These are phyloP conservation scores for Elmis aenea DNA, from an alignment of 2,888 invertebrate genomes.

Conservation along the genomic window DNA sequence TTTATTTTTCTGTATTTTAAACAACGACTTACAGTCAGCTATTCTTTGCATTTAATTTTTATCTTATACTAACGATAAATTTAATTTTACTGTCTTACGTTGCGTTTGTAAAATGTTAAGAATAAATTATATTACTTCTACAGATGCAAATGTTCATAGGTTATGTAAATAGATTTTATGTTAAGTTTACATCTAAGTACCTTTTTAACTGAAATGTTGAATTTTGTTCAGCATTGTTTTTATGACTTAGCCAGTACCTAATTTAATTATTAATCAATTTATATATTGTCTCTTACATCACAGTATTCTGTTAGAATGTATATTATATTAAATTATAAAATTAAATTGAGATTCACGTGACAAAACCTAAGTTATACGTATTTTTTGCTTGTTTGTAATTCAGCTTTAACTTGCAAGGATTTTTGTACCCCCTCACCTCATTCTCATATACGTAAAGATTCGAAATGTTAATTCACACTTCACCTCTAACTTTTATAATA, in stretches of 20 bases:
- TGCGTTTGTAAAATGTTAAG: constrained; percentile 8
- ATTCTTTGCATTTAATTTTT: too few relatives aligned
- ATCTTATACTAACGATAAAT: too few relatives aligned
- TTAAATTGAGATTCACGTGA: too few relatives aligned
- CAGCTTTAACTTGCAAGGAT: too few relatives aligned
- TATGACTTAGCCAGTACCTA: constrained; percentile 39
- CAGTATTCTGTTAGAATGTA: constrained; percentile 37
- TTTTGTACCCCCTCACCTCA: too few relatives aligned
- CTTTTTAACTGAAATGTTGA: constrained; percentile 19
- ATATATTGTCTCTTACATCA: constrained; percentile 37
- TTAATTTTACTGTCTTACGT: constrained; percentile 2
- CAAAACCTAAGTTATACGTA: constrained; percentile 8
- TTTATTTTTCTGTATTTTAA: constrained; percentile 23
- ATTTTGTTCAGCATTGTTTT: constrained; percentile 35
- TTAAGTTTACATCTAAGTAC: constrained; percentile 23
- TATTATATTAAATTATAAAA: constrained; percentile 26
- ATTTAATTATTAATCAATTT: constrained; percentile 33
- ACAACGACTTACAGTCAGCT: not conserved
- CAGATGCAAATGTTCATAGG: constrained; percentile 21
- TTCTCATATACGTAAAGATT: constrained; percentile 13
- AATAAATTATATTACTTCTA: constrained; percentile 4
- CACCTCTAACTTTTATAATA: too few relatives aligned
- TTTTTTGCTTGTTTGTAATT: constrained; percentile 8
- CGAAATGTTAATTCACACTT: constrained; percentile 13
- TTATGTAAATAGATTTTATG: constrained; percentile 19